These are phyloP conservation scores for Sminthurides aquaticus DNA, from an alignment of 2,888 invertebrate species.

Conservation along the genomic window DNA sequence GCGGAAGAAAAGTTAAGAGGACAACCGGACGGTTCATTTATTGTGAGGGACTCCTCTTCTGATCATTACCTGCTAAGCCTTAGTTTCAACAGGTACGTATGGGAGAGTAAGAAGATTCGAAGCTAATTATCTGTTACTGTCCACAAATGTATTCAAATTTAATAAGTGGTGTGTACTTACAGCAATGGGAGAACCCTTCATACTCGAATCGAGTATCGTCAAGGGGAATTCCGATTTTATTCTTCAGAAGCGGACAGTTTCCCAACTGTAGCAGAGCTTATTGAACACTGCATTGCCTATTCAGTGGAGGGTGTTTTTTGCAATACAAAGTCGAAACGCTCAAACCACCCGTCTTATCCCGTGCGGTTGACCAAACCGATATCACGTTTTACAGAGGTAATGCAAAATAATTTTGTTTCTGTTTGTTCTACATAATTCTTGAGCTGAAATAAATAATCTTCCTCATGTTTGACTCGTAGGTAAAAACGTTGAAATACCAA, in stretches of 20 bases:
- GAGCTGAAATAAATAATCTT: too few species aligned
- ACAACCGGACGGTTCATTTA: slow-evolving; percentile 67
- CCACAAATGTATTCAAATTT: not conserved
- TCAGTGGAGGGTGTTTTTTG: slow-evolving; percentile 65
- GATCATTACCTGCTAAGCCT: slow-evolving; percentile 62
- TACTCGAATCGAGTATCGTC: slow-evolving; percentile 64
- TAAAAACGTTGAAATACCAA: slow-evolving; percentile 63
- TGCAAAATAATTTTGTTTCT: not conserved
- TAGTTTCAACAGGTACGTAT: slow-evolving; percentile 60
- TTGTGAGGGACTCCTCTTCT: slow-evolving; percentile 70
- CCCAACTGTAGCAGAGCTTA: slow-evolving; percentile 61
- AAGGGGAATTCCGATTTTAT: slow-evolving; percentile 56
- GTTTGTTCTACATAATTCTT: too few species aligned
- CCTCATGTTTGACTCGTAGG: slow-evolving; percentile 44
- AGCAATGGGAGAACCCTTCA: slow-evolving; percentile 60
- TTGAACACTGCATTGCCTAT: slow-evolving; percentile 64
- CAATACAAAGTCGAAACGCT: slow-evolving; percentile 61
- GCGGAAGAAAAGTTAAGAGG: slow-evolving; percentile 62
- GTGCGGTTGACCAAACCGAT: slow-evolving; percentile 66
- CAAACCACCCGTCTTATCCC: slow-evolving; percentile 62
- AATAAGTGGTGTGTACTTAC: slow-evolving; percentile 2
- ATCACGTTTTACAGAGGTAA: slow-evolving; percentile 61
- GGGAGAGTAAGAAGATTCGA: too few species aligned
- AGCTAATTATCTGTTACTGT: not conserved
- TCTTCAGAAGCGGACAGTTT: slow-evolving; percentile 53